Evolutionary conservation across 2,888 invertebrate genomes (phyloP).

Genomic region (Drosophila suboccidentalis): DNA sequence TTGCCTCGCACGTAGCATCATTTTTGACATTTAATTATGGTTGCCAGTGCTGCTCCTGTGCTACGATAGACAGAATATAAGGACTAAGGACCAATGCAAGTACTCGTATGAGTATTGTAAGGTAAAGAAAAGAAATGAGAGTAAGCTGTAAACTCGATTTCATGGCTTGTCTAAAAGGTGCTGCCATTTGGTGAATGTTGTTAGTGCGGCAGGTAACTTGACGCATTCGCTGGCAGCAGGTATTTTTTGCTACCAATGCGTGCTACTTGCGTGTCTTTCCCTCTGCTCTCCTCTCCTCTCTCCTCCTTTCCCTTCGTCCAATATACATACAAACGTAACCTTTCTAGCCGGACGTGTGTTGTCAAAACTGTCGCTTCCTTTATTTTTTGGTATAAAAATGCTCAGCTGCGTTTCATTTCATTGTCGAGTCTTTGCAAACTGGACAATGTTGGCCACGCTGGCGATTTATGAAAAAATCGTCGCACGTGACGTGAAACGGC

Average conservation of each 20-base stretch:
- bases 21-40: conserved; percentile 85
- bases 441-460: conserved; percentile 64
- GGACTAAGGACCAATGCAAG: conserved; percentile 17
- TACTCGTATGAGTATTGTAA: conserved; percentile 27
- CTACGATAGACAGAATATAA: conserved; percentile 26
- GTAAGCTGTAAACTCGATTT: conserved; percentile 77
- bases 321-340: not conserved
- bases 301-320: not conserved
- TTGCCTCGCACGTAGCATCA: conserved; percentile 81
- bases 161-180: conserved; percentile 68
- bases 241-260: conserved; percentile 25
- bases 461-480: conserved; percentile 77
- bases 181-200: conserved; percentile 56
- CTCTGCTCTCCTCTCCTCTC: no score
- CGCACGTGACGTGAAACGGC: conserved; percentile 75
- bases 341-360: conserved; percentile 68
- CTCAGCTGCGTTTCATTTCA: conserved; percentile 20
- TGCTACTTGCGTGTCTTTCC: conserved; percentile 47
- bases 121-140: conserved; percentile 20
- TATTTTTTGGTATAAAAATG: conserved; percentile 59
- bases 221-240: conserved; percentile 37
- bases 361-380: conserved; percentile 71
- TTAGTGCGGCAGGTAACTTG: conserved; percentile 53
- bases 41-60: conserved; percentile 44
- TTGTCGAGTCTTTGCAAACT: conserved; percentile 34